Evolutionary conservation across 2,888 invertebrate genomes (phyloP).

Genomic region (Autographa pulchrina): DNA sequence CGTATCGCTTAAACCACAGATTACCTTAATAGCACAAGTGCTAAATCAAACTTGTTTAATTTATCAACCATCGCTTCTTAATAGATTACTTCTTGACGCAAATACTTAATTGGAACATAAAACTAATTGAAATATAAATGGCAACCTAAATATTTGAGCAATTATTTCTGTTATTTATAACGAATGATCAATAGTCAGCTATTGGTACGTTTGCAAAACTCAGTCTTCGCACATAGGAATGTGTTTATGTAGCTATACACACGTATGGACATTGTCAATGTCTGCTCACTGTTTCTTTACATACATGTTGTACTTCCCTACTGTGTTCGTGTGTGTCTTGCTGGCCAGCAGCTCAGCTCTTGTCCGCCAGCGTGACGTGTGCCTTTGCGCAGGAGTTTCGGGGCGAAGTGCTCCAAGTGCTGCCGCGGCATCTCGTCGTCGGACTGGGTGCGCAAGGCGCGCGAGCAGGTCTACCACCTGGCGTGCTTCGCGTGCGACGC

Average conservation of each 20-base stretch:
- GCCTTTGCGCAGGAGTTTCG: slow-evolving; percentile 94
- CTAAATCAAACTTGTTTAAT: not conserved
- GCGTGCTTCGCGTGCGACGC: slow-evolving; percentile 99
- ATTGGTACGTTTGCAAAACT: slow-evolving; percentile 16
- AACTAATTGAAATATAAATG: slow-evolving; percentile 41
- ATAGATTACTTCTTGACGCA: slow-evolving; percentile 3
- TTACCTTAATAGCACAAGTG: too few species aligned
- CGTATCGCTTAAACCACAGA: slow-evolving; percentile 11
- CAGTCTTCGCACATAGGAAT: not conserved
- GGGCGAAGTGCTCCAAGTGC: slow-evolving; percentile 99
- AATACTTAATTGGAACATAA: slow-evolving; percentile 33
- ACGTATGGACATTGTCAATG: slow-evolving; percentile 10
- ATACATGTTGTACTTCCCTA: not conserved
- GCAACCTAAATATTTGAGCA: slow-evolving; percentile 42
- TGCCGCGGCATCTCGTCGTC: slow-evolving; percentile 97
- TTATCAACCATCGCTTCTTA: not conserved
- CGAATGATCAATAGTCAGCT: slow-evolving; percentile 36
- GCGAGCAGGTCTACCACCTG: slow-evolving; percentile 98
- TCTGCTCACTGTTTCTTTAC: not conserved
- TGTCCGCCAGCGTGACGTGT: slow-evolving; percentile 50
- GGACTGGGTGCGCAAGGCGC: slow-evolving; percentile 99
- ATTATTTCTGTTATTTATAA: slow-evolving; percentile 39
- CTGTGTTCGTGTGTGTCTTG: slow-evolving; percentile 4
- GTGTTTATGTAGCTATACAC: slow-evolving; percentile 11
- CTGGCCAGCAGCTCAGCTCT: slow-evolving; percentile 22